A percentile compares a stretch with the other conserved stretches of the same genome.
phyloP scores from a whole-genome alignment of 2,888 invertebrate genomes.

The Cryptocheilus praepositus region DNA sequence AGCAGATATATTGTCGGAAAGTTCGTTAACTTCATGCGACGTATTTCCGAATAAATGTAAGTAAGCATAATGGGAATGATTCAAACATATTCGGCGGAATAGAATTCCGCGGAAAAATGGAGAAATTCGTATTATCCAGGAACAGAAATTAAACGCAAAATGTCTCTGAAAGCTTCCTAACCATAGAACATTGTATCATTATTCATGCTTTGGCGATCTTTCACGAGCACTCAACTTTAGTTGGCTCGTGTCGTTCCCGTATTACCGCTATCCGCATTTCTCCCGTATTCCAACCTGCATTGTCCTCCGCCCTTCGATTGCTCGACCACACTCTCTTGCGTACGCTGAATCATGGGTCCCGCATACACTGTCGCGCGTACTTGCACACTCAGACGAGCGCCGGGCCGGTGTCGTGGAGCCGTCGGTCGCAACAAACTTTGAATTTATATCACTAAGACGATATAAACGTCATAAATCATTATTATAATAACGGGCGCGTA shows the following conservation, averaged over 20 bases:
- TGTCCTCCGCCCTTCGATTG: conserved; percentile 26
- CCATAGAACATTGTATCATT: not conserved
- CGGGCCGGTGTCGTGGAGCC: conserved; percentile 20
- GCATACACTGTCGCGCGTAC: too few relatives aligned
- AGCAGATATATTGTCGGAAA: too few relatives aligned
- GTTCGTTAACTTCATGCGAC: too few relatives aligned
- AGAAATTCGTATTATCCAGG: too few relatives aligned
- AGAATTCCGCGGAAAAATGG: too few relatives aligned
- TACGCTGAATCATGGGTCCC: too few relatives aligned
- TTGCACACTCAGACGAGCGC: too few relatives aligned
- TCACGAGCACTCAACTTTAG: conserved; percentile 15
- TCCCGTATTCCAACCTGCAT: conserved; percentile 23
- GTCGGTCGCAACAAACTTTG: conserved; percentile 63
- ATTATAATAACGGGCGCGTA: conserved; percentile 63
- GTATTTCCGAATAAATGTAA: too few relatives aligned
- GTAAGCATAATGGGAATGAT: too few relatives aligned
- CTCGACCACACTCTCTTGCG: conserved; percentile 18
- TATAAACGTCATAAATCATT: conserved; percentile 68
- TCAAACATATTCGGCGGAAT: too few relatives aligned
- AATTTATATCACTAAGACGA: conserved; percentile 69
- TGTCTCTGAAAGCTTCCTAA: too few relatives aligned
- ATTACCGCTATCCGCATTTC: conserved; percentile 26
- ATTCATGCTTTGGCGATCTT: conserved; percentile 25
- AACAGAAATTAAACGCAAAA: too few relatives aligned
- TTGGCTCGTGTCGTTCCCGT: conserved; percentile 17